Evolutionary conservation across 2,113 vertebrate genomes (phyloP), one percentile per base, ranked within the genome.

Genomic region (Myotis yumanensis): DNA sequence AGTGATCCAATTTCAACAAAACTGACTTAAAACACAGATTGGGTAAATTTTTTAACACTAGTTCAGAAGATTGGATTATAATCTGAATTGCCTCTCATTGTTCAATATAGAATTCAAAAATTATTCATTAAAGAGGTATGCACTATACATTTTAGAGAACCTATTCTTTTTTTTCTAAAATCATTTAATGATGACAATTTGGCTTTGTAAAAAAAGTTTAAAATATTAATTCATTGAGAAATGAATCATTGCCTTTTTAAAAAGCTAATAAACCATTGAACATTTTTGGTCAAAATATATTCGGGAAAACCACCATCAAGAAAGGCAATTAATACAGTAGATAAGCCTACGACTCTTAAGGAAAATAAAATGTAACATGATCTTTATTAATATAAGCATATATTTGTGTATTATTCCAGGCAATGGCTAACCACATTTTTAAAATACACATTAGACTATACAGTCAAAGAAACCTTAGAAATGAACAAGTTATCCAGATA

Each of bases 221-320:
- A 95, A 97, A 95, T 93, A 82, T 90, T 91, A 80, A 91, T 71
- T 95, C 71, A 94, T 14, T 68, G 28, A 72, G 28, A 96, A 16
- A 91, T 82, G 12, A 95, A 80, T 68, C 52, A 93, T 88, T 28
- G 66, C 17, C 54, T 51, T 95, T 83, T 83, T 66, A 92, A 59
- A 59, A 77, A 80, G 28, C 52, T 92, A 95, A 80, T 87, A 83
- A 95, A 68, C 32, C 64, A 43, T 37, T 94, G 12, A 32, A 91
- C 3, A 48, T 46, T 73, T 91, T 81, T 66, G 25, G 17, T 54
- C 80, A 94, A 84, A 89, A 77, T 77, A 4, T 85, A 75, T 51
- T 91, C 77, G 96, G 54, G 35, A 81, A 57, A 96, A 93, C 2
- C 6, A 86, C 25, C 69, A 90, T 82, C 32, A 77, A 94, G 32